phyloP scores from a whole-genome alignment of 2,113 vertebrate species.

The Pholis gunnellus region DNA sequence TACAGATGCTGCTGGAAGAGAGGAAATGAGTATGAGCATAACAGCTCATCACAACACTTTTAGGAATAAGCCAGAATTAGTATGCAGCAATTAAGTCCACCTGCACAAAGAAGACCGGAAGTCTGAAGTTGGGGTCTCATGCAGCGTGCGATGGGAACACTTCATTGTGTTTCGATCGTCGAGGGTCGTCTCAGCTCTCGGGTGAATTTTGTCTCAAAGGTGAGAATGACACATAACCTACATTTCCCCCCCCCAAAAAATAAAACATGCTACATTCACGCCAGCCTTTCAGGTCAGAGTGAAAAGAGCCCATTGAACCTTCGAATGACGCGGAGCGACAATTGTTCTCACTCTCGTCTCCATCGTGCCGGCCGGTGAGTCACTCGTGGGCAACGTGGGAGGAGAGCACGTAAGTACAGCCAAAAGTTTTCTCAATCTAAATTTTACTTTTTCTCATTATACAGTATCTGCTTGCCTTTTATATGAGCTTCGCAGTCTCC shows the following conservation, averaged over 20 bases:
- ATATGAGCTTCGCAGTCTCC: constrained; percentile 49
- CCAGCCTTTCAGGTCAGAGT: background rate
- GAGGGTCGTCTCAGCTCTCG: background rate
- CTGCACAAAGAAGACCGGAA: background rate
- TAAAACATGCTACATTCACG: background rate
- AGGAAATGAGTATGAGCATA: background rate
- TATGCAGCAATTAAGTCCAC: background rate
- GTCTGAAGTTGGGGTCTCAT: background rate
- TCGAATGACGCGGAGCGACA: constrained; percentile 45
- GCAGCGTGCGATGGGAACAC: background rate
- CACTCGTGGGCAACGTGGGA: constrained; percentile 68
- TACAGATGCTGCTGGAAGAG: background rate
- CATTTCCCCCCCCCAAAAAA: background rate
- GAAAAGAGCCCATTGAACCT: constrained; percentile 22
- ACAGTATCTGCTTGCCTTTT: constrained; percentile 42
- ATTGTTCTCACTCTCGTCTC: constrained; percentile 64
- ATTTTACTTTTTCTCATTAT: constrained; percentile 51
- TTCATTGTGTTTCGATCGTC: background rate
- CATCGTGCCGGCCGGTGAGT: constrained; percentile 66
- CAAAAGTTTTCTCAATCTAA: constrained; percentile 69
- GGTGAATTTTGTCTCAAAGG: background rate
- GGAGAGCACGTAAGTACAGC: constrained; percentile 57
- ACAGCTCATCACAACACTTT: background rate
- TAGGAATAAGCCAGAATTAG: background rate
- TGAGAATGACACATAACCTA: constrained; percentile 1